Evolutionary conservation across 2,888 invertebrate genomes (phyloP).

Genomic region (Athetis lepigone): DNA sequence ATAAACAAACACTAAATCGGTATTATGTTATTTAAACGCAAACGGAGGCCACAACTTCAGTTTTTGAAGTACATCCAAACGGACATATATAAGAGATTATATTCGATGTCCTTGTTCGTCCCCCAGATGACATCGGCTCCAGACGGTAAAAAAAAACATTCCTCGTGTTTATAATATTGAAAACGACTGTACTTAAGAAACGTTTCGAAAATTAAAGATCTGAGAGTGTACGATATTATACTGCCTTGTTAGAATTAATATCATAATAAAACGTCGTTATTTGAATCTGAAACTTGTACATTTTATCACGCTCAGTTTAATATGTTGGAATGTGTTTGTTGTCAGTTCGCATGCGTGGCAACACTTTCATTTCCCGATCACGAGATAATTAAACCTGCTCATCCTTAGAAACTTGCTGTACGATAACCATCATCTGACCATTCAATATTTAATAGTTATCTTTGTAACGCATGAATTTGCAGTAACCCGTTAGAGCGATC

Average conservation of each 20-base stretch:
- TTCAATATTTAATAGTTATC: conserved; percentile 65
- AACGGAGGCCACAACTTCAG: conserved; percentile 35
- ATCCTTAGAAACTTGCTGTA: conserved; percentile 38
- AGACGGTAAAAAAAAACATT: conserved; percentile 26
- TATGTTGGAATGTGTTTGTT: conserved; percentile 44
- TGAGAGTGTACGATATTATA: background rate
- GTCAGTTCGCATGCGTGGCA: conserved; percentile 26
- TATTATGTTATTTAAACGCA: conserved; percentile 64
- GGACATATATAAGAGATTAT: conserved; percentile 29
- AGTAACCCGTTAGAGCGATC: conserved; percentile 73
- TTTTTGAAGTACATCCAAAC: conserved; percentile 28
- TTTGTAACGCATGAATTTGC: conserved; percentile 72
- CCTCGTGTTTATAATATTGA: conserved; percentile 27
- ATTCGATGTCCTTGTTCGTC: conserved; percentile 42
- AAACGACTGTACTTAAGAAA: conserved; percentile 12
- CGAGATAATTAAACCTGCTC: conserved; percentile 39
- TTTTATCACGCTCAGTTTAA: conserved; percentile 12
- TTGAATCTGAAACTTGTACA: conserved; percentile 13
- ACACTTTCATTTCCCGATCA: conserved; percentile 41
- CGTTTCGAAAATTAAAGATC: conserved; percentile 10
- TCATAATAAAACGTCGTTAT: background rate
- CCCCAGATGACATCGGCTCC: conserved; percentile 45
- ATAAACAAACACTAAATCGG: conserved; percentile 71
- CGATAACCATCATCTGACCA: conserved; percentile 58
- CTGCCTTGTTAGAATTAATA: no score